A percentile compares a stretch with the other conserved stretches of the same genome.
These are phyloP conservation scores for Drosophila aldrichi DNA, from an alignment of 2,888 invertebrate genomes.

Conservation along the genomic window DNA sequence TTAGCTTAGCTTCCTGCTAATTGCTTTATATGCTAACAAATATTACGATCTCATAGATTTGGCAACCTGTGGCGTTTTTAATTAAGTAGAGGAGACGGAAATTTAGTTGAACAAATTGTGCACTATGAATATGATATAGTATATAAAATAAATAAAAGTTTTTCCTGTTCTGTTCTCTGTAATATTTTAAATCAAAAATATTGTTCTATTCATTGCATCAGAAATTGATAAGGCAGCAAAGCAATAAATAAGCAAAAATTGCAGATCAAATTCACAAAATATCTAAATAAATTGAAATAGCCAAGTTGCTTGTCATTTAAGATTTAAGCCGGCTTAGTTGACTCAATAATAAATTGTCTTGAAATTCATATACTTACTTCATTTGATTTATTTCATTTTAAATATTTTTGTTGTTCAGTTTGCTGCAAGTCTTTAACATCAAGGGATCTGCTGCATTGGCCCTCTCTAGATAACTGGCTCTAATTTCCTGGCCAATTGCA, in stretches of 20 bases:
- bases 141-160: background rate
- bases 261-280: background rate
- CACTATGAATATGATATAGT: background rate
- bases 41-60: slow-evolving; percentile 9
- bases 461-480: slow-evolving; percentile 8
- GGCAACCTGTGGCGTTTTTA: slow-evolving; percentile 13
- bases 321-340: background rate
- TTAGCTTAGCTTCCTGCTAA: slow-evolving; percentile 19
- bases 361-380: no score
- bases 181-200: no score
- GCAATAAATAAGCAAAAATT: background rate
- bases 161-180: no score
- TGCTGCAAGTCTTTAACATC: background rate
- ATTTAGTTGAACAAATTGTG: background rate
- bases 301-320: background rate
- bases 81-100: background rate
- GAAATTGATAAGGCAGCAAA: background rate
- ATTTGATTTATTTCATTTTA: background rate
- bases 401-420: background rate
- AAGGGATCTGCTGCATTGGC: slow-evolving; percentile 2
- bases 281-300: background rate
- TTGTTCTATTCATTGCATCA: no score
- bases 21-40: slow-evolving; percentile 28
- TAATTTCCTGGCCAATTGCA: slow-evolving; percentile 36
- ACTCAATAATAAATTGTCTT: background rate